These are phyloP conservation scores for Pelmatolapia mariae DNA, from an alignment of 2,113 vertebrate species.

Conservation along the genomic window DNA sequence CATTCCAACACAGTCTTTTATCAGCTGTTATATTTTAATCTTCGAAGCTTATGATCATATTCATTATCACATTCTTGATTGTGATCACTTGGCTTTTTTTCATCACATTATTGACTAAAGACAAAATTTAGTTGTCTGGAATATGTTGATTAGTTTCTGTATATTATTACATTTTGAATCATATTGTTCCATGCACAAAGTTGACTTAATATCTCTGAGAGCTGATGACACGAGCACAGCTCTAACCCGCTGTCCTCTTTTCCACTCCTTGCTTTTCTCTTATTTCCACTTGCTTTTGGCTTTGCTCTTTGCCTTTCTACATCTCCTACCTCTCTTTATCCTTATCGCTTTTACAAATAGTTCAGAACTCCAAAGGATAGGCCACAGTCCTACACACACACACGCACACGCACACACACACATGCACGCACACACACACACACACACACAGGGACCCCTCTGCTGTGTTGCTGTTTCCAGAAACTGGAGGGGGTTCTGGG, in stretches of 20 bases:
- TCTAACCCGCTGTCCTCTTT: not conserved
- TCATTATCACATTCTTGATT: not conserved
- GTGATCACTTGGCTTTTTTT: not conserved
- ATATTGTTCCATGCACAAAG: not conserved
- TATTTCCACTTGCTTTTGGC: not conserved
- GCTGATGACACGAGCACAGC: not conserved
- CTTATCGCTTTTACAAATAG: constrained; percentile 37
- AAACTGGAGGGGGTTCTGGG: constrained; percentile 57
- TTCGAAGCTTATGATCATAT: not conserved
- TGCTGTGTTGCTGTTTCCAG: constrained; percentile 37
- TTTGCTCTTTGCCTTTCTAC: not conserved
- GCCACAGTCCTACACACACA: not conserved
- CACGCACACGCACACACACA: rapidly evolving
- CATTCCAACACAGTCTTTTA: not conserved
- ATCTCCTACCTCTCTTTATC: constrained; percentile 28
- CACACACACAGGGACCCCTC: not conserved
- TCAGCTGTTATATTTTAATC: not conserved
- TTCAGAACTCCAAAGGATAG: constrained; percentile 46
- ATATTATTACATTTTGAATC: not conserved
- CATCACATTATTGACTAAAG: not conserved
- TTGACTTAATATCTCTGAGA: not conserved
- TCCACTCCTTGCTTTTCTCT: not conserved
- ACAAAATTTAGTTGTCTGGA: not conserved
- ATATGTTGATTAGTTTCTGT: not conserved
- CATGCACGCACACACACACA: not conserved